phyloP scores from a whole-genome alignment of 2,888 invertebrate genomes.

The Sinelater perroti region DNA sequence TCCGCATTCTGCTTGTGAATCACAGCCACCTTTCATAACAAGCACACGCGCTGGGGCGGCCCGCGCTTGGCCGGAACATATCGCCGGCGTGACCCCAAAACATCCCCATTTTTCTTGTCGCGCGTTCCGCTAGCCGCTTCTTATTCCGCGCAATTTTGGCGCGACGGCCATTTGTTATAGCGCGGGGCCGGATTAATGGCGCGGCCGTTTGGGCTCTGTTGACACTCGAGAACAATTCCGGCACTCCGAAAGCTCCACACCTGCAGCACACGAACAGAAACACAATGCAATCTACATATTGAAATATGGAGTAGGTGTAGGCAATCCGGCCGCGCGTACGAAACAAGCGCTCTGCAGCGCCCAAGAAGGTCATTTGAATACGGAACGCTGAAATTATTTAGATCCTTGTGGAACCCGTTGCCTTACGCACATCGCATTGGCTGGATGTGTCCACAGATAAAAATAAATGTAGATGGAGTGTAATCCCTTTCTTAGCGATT shows the following conservation, averaged over 20 bases:
- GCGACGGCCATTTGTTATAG: constrained; percentile 1
- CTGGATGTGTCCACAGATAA: constrained; percentile 48
- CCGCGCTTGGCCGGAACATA: constrained; percentile 14
- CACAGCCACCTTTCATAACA: constrained; percentile 10
- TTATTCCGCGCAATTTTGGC: constrained; percentile 15
- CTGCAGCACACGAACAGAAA: too few relatives aligned
- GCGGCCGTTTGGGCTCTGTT: too few relatives aligned
- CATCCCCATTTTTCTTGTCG: constrained; percentile 15
- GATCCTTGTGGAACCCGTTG: constrained; percentile 48
- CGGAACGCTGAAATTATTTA: constrained; percentile 45
- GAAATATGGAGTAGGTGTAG: constrained; percentile 15
- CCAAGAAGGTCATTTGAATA: constrained; percentile 49
- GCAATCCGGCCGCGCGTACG: constrained; percentile 26
- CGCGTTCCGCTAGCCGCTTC: constrained; percentile 15
- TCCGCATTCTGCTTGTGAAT: constrained; percentile 13
- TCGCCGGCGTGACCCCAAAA: constrained; percentile 17
- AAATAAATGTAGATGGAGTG: constrained; percentile 37
- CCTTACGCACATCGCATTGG: constrained; percentile 46
- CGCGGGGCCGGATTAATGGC: too few relatives aligned
- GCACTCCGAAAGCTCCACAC: constrained; percentile 18
- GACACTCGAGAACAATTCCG: too few relatives aligned
- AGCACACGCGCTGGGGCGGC: constrained; percentile 9
- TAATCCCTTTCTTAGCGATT: too few relatives aligned
- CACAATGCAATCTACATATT: constrained; percentile 27
- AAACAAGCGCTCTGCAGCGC: constrained; percentile 24